Conservation (phyloP, 2,888 invertebrate genomes). For the Nycteola revayana region DNA sequence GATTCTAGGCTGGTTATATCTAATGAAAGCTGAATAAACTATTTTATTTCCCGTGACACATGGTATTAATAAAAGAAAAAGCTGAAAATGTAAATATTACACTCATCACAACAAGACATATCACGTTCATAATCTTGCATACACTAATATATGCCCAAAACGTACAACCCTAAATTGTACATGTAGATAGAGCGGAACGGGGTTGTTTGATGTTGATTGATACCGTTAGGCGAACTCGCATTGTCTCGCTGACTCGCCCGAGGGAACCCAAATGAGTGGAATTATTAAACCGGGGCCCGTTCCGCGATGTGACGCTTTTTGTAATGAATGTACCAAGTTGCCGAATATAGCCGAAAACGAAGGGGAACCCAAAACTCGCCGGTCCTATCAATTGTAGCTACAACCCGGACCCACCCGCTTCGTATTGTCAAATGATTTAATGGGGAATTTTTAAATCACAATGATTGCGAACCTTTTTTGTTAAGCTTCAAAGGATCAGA, state of each 20-base stretch:
- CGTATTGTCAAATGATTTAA: conserved; percentile 52
- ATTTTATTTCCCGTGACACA: too few species aligned
- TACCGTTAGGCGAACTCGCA: conserved; percentile 76
- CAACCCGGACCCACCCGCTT: conserved; percentile 40
- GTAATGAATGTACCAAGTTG: conserved; percentile 70
- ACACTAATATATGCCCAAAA: conserved; percentile 35
- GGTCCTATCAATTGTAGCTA: conserved; percentile 53
- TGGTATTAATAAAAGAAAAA: too few species aligned
- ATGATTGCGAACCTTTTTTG: conserved; percentile 33
- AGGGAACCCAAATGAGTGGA: conserved; percentile 76
- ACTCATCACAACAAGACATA: conserved; percentile 16
- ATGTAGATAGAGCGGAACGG: conserved; percentile 48
- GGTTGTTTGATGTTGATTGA: conserved; percentile 81
- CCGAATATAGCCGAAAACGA: conserved; percentile 26
- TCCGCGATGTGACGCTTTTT: conserved; percentile 75
- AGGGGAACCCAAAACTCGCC: conserved; percentile 33
- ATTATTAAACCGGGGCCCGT: conserved; percentile 75
- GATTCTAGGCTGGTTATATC: too few species aligned
- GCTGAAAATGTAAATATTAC: conserved; percentile 17
- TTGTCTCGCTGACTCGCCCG: conserved; percentile 67
- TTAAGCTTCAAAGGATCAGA: conserved; percentile 38
- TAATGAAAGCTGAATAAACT: too few species aligned
- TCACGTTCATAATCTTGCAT: conserved; percentile 21
- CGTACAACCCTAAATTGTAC: conserved; percentile 54
- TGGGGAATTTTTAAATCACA: conserved; percentile 42